A percentile compares a stretch with the other conserved stretches of the same genome.
Conservation (phyloP, 2,797 vertebrate genomes). For the Alcedo atthis region DNA sequence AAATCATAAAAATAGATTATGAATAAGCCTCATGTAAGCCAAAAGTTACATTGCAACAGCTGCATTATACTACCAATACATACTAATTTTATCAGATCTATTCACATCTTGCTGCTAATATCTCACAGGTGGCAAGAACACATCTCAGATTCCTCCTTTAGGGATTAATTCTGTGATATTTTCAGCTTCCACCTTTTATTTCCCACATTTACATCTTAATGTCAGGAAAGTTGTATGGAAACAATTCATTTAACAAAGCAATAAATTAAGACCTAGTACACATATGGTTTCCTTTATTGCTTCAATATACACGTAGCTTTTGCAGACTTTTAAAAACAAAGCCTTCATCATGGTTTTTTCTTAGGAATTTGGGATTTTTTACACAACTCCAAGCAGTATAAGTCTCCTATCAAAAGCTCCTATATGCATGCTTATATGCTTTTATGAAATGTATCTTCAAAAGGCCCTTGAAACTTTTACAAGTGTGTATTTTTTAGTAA, state of each 20-base stretch:
- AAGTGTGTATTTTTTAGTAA: not conserved
- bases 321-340: not conserved
- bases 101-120: slow-evolving; percentile 40
- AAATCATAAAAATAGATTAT: slow-evolving; percentile 64
- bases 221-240: slow-evolving; percentile 9
- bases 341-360: not conserved
- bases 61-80: slow-evolving; percentile 26
- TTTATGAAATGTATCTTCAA: not conserved
- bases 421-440: not conserved
- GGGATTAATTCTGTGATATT: not conserved
- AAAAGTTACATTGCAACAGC: slow-evolving; percentile 57
- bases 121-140: slow-evolving; percentile 32
- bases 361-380: not conserved
- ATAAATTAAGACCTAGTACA: not conserved
- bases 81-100: slow-evolving; percentile 54
- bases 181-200: slow-evolving; percentile 12
- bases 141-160: slow-evolving; percentile 3
- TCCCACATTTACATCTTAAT: not conserved
- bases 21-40: slow-evolving; percentile 61
- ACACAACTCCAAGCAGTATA: not conserved
- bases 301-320: not conserved
- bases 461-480: not conserved
- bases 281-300: not conserved
- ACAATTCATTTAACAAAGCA: slow-evolving; percentile 31
- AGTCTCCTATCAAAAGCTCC: not conserved